phyloP scores from a whole-genome alignment of 2,113 vertebrate genomes.

The Talpa occidentalis region DNA sequence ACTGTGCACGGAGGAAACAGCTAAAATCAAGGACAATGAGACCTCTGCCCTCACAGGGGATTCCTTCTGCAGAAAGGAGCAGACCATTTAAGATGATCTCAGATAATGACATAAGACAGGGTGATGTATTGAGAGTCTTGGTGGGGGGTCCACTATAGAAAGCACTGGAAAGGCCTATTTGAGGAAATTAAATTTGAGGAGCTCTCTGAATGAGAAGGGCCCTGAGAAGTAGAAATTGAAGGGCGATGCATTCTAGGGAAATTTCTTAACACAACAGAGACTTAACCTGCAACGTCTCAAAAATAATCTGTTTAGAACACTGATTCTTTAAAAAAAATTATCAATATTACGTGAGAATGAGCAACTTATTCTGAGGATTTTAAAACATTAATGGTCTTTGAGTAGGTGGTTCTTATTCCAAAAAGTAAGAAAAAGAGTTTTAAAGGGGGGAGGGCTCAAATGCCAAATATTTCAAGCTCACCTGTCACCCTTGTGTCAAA shows the following conservation, averaged over 20 bases:
- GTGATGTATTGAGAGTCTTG: not conserved
- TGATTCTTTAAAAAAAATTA: not conserved
- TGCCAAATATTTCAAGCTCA: not conserved
- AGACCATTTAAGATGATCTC: not conserved
- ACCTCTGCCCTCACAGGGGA: not conserved
- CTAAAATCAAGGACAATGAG: not conserved
- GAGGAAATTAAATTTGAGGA: not conserved
- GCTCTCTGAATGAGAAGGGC: not conserved
- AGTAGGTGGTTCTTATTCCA: not conserved
- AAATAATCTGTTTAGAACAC: not conserved
- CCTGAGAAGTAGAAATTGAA: not conserved
- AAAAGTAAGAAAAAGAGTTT: not conserved
- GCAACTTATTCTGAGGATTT: not conserved
- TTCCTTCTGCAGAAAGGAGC: not conserved
- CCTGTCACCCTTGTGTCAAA: not conserved
- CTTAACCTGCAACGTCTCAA: not conserved
- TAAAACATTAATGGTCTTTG: not conserved
- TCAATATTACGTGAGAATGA: not conserved
- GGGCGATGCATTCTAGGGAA: not conserved
- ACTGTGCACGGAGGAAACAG: not conserved
- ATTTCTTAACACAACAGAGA: not conserved
- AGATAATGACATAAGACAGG: not conserved
- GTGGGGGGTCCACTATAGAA: not conserved
- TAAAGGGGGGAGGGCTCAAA: not conserved
- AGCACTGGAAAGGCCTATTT: not conserved